A percentile compares a stretch with the other conserved stretches of the same genome.
phyloP scores from a whole-genome alignment of 1,140 invertebrate genomes.

The Hesperophylax magnus region DNA sequence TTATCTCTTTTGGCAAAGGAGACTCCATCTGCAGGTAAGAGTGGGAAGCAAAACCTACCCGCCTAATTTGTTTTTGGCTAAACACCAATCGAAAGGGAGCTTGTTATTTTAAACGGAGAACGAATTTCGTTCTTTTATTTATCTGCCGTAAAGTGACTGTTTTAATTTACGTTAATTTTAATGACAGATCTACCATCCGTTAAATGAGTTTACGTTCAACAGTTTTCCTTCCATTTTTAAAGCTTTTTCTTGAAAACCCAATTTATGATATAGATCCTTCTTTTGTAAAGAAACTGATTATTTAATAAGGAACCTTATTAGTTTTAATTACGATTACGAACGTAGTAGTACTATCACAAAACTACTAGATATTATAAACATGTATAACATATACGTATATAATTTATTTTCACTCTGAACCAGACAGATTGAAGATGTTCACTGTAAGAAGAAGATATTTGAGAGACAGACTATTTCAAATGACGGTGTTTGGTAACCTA shows the following conservation, averaged over 20 bases:
- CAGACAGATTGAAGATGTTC: too few relatives aligned
- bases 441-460: too few relatives aligned
- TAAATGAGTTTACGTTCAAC: background rate
- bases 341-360: too few relatives aligned
- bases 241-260: background rate
- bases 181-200: background rate
- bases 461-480: too few relatives aligned
- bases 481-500: too few relatives aligned
- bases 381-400: too few relatives aligned
- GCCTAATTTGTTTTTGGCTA: constrained; percentile 52
- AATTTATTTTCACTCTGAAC: too few relatives aligned
- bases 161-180: constrained; percentile 1
- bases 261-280: too few relatives aligned
- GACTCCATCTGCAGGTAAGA: constrained; percentile 21
- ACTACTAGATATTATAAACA: too few relatives aligned
- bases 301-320: too few relatives aligned
- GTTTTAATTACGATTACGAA: too few relatives aligned
- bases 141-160: background rate
- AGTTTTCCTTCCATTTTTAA: background rate
- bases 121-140: constrained; percentile 26
- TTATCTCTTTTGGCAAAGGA: constrained; percentile 55
- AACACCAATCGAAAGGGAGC: constrained; percentile 46
- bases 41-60: background rate
- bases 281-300: too few relatives aligned
- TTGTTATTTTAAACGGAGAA: constrained; percentile 42